Evolutionary conservation across 2,113 vertebrate species (phyloP).

Genomic region (Acrocephalus arundinaceus): DNA sequence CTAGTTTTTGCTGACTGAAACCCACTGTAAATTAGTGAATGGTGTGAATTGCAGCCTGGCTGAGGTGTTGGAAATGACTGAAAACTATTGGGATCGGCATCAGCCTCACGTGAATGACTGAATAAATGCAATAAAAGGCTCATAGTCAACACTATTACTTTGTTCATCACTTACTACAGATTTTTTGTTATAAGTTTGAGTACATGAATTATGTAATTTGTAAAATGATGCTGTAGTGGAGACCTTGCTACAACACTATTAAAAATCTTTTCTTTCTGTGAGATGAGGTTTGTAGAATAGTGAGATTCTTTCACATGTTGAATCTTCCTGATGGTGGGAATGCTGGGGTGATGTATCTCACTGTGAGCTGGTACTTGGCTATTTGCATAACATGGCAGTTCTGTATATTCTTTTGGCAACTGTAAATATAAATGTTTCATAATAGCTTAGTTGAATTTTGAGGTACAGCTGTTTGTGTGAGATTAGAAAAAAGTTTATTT

Average conservation of each 20-base stretch:
- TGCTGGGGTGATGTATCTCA: slow-evolving; percentile 71
- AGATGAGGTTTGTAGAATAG: slow-evolving; percentile 67
- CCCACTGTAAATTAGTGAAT: neutral
- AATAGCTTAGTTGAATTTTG: slow-evolving; percentile 75
- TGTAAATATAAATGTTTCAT: slow-evolving; percentile 79
- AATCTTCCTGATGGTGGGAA: slow-evolving; percentile 71
- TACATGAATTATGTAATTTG: neutral
- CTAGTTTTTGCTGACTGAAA: neutral
- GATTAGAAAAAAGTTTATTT: slow-evolving; percentile 67
- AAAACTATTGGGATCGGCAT: neutral
- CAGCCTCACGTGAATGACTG: neutral
- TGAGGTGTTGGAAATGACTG: neutral
- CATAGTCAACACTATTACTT: neutral
- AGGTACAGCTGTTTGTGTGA: slow-evolving; percentile 73
- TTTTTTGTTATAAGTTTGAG: neutral
- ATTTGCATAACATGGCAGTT: slow-evolving; percentile 71
- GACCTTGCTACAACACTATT: slow-evolving; percentile 26
- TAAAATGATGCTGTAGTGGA: slow-evolving; percentile 33
- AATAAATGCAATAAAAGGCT: slow-evolving; percentile 56
- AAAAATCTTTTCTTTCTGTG: slow-evolving; percentile 66
- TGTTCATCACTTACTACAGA: neutral
- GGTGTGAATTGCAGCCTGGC: neutral
- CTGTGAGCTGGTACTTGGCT: slow-evolving; percentile 68
- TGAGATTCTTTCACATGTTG: slow-evolving; percentile 49
- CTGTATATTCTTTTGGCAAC: slow-evolving; percentile 72